Percentiles rank a stretch among this genome's conserved stretches.
Conservation (phyloP, 2,888 invertebrate genomes). For the Nebria brevicollis region DNA sequence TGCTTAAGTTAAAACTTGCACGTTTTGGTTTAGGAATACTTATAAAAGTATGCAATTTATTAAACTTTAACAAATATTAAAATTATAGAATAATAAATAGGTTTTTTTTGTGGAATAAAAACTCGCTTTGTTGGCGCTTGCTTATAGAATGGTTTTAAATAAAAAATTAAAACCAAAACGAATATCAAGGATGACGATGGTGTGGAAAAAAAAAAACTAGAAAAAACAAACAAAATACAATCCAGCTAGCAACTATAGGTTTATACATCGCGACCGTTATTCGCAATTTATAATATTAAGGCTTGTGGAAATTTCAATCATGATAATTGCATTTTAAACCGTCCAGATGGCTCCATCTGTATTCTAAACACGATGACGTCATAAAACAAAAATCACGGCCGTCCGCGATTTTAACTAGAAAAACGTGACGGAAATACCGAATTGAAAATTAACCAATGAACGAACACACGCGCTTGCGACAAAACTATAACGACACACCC, state of each 20-base stretch:
- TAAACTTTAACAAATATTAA: no score
- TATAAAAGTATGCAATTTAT: no score
- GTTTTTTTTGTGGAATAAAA: not conserved
- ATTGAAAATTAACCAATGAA: conserved; percentile 57
- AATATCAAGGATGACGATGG: not conserved
- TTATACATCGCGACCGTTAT: not conserved
- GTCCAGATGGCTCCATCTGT: conserved; percentile 56
- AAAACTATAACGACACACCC: conserved; percentile 1
- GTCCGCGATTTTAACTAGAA: conserved; percentile 60
- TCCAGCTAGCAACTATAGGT: not conserved
- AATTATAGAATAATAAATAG: not conserved
- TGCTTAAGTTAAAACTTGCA: no score
- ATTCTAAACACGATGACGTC: conserved; percentile 60
- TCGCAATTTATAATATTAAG: conserved; percentile 44
- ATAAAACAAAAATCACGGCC: conserved; percentile 61
- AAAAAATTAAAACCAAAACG: not conserved
- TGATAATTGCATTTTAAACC: conserved; percentile 52
- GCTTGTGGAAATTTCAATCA: conserved; percentile 48
- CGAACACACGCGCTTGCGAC: conserved; percentile 2
- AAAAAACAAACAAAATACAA: not conserved
- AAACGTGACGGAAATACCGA: conserved; percentile 62
- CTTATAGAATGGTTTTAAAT: not conserved
- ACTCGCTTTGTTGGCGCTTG: not conserved
- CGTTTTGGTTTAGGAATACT: no score
- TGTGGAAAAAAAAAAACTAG: not conserved